Evolutionary conservation across 2,888 invertebrate species (phyloP).

Genomic region (Limnephilus rhombicus): DNA sequence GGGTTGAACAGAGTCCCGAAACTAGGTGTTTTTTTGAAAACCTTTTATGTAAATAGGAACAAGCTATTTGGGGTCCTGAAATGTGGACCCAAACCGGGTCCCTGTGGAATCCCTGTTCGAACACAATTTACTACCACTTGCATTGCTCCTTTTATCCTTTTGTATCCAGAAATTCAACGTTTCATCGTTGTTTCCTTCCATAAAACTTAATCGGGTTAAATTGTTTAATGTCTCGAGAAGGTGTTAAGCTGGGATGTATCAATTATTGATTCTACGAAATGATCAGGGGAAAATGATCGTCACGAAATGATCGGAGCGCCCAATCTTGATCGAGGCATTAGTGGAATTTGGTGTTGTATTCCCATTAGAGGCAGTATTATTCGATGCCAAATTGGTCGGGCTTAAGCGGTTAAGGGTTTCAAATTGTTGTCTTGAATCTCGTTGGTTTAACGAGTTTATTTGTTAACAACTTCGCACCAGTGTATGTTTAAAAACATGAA

Average conservation of each 20-base stretch:
- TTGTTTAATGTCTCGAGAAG: slow-evolving; percentile 33
- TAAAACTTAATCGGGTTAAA: slow-evolving; percentile 37
- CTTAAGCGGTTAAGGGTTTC: not conserved
- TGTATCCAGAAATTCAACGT: slow-evolving; percentile 11
- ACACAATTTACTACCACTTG: slow-evolving; percentile 44
- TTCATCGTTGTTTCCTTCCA: slow-evolving; percentile 3
- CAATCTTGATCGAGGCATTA: not conserved
- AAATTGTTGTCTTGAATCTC: not conserved
- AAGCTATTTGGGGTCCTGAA: slow-evolving; percentile 60
- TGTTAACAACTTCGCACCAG: not conserved
- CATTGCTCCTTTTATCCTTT: slow-evolving; percentile 25
- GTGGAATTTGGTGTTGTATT: not conserved
- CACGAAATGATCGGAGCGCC: not conserved
- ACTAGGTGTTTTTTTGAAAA: slow-evolving; percentile 59
- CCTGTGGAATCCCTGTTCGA: not conserved
- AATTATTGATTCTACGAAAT: slow-evolving; percentile 7
- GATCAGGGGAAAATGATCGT: not conserved
- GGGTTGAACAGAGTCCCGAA: slow-evolving; percentile 36
- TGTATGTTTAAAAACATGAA: not conserved
- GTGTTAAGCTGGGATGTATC: slow-evolving; percentile 19
- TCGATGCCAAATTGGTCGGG: not conserved
- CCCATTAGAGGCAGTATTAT: not conserved
- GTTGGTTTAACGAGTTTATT: not conserved
- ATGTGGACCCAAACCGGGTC: slow-evolving; percentile 5
- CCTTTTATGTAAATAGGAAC: slow-evolving; percentile 65